A percentile compares a stretch with the other conserved stretches of the same genome.
Conservation (phyloP, 2,888 invertebrate species). For the Cabera pusaria region DNA sequence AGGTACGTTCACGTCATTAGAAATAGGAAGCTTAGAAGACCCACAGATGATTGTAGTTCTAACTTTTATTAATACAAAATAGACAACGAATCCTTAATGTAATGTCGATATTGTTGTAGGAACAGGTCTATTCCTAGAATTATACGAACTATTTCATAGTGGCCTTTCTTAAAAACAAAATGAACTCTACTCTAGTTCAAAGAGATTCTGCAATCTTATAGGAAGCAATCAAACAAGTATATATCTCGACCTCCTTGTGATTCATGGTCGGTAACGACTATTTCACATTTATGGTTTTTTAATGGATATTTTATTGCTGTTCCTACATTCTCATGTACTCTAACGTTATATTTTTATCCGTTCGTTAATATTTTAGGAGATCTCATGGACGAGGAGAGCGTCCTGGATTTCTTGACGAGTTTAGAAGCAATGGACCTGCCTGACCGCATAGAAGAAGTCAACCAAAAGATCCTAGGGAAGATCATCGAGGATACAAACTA, state of each 20-base stretch:
- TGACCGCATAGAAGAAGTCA: conserved; percentile 97
- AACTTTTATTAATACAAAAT: too few species aligned
- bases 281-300: conserved; percentile 10
- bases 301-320: conserved; percentile 9
- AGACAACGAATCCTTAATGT: too few species aligned
- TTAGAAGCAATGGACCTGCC: conserved; percentile 97
- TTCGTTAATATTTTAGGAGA: conserved; percentile 86
- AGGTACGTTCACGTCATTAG: too few species aligned
- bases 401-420: conserved; percentile 96
- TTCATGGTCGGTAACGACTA: conserved; percentile 2
- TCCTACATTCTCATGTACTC: not conserved
- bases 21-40: too few species aligned
- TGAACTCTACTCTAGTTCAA: too few species aligned
- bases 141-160: too few species aligned
- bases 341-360: not conserved
- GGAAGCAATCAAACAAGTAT: not conserved
- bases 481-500: conserved; percentile 96
- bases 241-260: conserved; percentile 5
- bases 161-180: too few species aligned
- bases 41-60: too few species aligned
- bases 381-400: conserved; percentile 97
- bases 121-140: too few species aligned
- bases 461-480: conserved; percentile 93
- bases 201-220: too few species aligned
- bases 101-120: too few species aligned